phyloP scores from a whole-genome alignment of 2,797 vertebrate species.

The Cyclura pinguis region DNA sequence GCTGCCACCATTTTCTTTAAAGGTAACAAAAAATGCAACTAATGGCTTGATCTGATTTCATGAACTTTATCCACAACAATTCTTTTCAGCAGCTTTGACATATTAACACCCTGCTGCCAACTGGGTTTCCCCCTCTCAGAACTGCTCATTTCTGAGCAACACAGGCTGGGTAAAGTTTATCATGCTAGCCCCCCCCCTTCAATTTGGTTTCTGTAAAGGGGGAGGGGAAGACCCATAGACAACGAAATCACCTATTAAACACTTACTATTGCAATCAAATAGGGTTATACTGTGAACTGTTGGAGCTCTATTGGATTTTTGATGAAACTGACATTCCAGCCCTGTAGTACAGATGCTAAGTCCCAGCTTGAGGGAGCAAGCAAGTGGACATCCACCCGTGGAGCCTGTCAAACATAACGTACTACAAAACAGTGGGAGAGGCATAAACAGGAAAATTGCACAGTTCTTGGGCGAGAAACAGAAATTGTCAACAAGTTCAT shows the following conservation, averaged over 20 bases:
- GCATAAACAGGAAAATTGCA: not conserved
- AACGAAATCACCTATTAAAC: conserved; percentile 29
- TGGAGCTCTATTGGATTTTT: conserved; percentile 4
- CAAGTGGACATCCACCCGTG: conserved; percentile 7
- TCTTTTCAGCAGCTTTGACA: not conserved
- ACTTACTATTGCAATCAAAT: conserved; percentile 34
- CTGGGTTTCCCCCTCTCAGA: not conserved
- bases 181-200: not conserved
- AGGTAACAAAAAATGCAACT: not conserved
- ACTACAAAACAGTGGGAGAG: conserved; percentile 23
- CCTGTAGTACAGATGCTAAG: not conserved
- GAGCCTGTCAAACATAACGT: conserved; percentile 17
- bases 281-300: not conserved
- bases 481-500: not conserved
- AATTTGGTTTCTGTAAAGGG: conserved; percentile 24
- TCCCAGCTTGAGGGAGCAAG: conserved; percentile 25
- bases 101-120: not conserved
- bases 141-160: not conserved
- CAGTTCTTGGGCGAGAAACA: not conserved
- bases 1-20: not conserved
- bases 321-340: not conserved
- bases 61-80: not conserved
- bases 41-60: not conserved
- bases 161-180: not conserved
- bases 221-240: not conserved